phyloP scores from a whole-genome alignment of 2,888 invertebrate species.

The Rhagonycha lutea region DNA sequence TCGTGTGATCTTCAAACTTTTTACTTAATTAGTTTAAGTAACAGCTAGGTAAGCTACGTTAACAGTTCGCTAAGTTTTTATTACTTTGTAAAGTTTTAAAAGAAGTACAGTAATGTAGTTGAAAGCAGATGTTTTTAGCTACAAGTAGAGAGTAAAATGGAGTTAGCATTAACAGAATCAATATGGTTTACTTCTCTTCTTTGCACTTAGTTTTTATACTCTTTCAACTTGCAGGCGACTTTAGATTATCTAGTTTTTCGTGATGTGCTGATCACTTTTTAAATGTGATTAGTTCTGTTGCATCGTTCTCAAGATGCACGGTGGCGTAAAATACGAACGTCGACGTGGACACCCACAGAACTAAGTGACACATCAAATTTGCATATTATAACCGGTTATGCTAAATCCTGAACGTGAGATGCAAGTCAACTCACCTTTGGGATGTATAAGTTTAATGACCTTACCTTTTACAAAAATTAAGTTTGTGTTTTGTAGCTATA shows the following conservation, averaged over 20 bases:
- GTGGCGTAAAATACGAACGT: no score
- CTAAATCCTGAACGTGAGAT: no score
- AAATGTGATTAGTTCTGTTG: background rate
- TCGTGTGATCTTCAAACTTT: background rate
- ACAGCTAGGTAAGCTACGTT: no score
- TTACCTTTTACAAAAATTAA: background rate
- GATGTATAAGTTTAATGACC: background rate
- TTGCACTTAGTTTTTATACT: background rate
- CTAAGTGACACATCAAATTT: no score
- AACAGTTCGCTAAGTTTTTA: background rate
- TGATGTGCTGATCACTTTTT: background rate
- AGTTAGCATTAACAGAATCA: background rate
- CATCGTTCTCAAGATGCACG: no score
- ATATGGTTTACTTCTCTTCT: background rate
- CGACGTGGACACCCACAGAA: no score
- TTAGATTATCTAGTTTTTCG: background rate
- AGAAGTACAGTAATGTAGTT: background rate
- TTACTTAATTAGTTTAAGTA: no score
- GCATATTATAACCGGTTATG: no score
- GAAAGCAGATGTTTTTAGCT: background rate
- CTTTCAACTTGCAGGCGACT: background rate
- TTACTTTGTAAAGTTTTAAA: background rate
- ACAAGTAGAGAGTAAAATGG: background rate
- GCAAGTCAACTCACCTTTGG: background rate
- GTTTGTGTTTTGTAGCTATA: background rate